phyloP scores from a whole-genome alignment of 1,140 invertebrate species.

The Papilio glaucus region DNA sequence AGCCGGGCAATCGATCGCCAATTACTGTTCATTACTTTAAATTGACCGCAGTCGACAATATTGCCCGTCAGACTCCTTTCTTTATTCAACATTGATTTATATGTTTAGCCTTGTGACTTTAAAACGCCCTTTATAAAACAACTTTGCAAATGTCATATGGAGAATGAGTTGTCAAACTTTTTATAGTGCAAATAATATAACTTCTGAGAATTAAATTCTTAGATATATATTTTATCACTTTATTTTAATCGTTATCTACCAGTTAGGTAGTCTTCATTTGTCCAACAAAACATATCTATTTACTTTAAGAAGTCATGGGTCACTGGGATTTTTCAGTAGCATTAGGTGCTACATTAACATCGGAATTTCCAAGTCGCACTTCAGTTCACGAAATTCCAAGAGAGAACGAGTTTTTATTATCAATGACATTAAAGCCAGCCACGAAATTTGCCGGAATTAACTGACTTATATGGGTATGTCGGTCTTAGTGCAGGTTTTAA shows the following conservation, averaged over 20 bases:
- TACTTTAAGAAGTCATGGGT: too few species aligned
- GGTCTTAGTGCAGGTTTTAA: not conserved
- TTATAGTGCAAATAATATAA: not conserved
- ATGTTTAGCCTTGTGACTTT: slow-evolving; percentile 8
- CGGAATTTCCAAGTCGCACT: not conserved
- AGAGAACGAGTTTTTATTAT: not conserved
- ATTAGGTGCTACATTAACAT: not conserved
- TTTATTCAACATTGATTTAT: slow-evolving; percentile 7
- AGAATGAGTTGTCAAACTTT: not conserved
- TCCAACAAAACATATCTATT: too few species aligned
- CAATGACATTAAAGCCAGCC: slow-evolving; percentile 13
- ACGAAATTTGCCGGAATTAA: not conserved
- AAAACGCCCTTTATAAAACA: slow-evolving; percentile 5
- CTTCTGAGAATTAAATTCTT: not conserved
- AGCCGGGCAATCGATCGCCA: slow-evolving; percentile 60
- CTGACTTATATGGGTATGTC: slow-evolving; percentile 5
- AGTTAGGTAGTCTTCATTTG: too few species aligned
- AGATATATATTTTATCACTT: too few species aligned
- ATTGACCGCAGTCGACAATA: slow-evolving; percentile 41
- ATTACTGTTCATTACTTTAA: slow-evolving; percentile 58
- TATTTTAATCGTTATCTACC: too few species aligned
- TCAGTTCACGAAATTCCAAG: not conserved
- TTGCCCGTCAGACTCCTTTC: slow-evolving; percentile 14
- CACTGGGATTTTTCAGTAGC: not conserved
- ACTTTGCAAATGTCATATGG: not conserved